Evolutionary conservation across 92 coral and sea anemone genomes (phyloP).

Genomic region (Meandrina meandrites): DNA sequence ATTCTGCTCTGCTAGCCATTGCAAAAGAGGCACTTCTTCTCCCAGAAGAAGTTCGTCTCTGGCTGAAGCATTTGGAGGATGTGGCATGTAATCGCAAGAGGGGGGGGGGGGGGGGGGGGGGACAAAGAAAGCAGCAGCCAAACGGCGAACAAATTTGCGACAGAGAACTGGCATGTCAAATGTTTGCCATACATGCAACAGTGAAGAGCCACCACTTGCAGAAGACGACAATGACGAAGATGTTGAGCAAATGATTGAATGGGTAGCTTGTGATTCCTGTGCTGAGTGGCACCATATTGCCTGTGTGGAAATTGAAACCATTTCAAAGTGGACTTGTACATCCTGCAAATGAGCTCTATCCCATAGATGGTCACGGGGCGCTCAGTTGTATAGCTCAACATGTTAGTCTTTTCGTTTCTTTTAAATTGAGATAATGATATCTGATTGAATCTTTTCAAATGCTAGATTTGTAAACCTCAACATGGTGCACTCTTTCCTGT

Average conservation of each 20-base stretch:
- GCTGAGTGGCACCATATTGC: too few relatives aligned
- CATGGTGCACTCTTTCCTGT: constrained; percentile 17
- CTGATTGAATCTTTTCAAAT: constrained; percentile 19
- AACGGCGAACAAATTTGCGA: not conserved
- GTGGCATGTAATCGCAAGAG: constrained; percentile 15
- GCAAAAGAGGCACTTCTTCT: constrained; percentile 44
- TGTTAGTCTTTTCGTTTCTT: not conserved
- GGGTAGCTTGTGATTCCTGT: too few relatives aligned
- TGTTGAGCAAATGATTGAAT: too few relatives aligned
- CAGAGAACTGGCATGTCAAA: constrained; percentile 9
- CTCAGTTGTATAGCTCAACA: too few relatives aligned
- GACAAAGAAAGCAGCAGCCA: not conserved
- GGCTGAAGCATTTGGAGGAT: constrained; percentile 41
- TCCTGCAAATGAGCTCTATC: too few relatives aligned
- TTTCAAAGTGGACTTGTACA: too few relatives aligned
- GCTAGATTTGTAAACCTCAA: constrained; percentile 21
- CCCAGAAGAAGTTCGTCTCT: constrained; percentile 44
- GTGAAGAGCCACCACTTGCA: constrained; percentile 33
- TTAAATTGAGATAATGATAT: constrained; percentile 33
- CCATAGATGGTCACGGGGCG: too few relatives aligned
- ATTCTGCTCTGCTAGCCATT: constrained; percentile 22
- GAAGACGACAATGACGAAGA: not conserved
- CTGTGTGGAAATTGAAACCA: too few relatives aligned
- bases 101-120: too few relatives aligned
- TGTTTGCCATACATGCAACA: constrained; percentile 22